Evolutionary conservation across 2,797 vertebrate genomes (phyloP).

Genomic region (Enteromius trimaculatus): DNA sequence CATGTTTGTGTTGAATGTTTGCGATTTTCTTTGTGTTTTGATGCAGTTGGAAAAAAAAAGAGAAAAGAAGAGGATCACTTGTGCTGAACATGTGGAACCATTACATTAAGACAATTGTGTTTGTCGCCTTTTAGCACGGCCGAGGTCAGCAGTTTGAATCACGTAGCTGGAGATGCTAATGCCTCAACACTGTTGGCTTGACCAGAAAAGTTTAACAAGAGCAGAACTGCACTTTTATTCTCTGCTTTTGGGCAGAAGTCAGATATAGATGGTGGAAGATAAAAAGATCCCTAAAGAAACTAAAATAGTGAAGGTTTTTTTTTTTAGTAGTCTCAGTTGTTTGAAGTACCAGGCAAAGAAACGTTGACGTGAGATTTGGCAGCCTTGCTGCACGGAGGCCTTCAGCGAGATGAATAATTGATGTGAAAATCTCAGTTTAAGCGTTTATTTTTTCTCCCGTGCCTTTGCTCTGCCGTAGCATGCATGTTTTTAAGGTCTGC

Average conservation of each 20-base stretch:
- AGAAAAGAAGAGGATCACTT: not conserved
- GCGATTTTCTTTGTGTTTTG: not conserved
- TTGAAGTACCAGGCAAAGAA: slow-evolving; percentile 54
- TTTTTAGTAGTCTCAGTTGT: slow-evolving; percentile 56
- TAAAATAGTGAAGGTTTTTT: slow-evolving; percentile 7
- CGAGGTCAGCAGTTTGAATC: not conserved
- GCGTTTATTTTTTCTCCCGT: slow-evolving; percentile 38
- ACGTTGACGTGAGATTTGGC: slow-evolving; percentile 65
- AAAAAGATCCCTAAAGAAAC: not conserved
- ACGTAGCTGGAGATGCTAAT: not conserved
- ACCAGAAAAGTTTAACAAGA: slow-evolving; percentile 17
- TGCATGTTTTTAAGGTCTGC: slow-evolving; percentile 54
- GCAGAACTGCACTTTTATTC: slow-evolving; percentile 10
- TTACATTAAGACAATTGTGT: not conserved
- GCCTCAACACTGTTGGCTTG: not conserved
- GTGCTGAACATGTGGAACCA: not conserved
- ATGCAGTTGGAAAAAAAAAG: not conserved
- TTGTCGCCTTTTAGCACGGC: not conserved
- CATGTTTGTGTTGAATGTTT: not conserved
- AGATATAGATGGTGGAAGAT: slow-evolving; percentile 18
- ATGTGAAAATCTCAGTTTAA: slow-evolving; percentile 60
- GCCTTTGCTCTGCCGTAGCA: slow-evolving; percentile 28
- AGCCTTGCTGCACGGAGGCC: slow-evolving; percentile 50
- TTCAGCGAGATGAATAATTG: slow-evolving; percentile 62
- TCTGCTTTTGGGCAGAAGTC: slow-evolving; percentile 7